phyloP scores from a whole-genome alignment of 2,113 vertebrate species.

The Syngnathoides biaculeatus region DNA sequence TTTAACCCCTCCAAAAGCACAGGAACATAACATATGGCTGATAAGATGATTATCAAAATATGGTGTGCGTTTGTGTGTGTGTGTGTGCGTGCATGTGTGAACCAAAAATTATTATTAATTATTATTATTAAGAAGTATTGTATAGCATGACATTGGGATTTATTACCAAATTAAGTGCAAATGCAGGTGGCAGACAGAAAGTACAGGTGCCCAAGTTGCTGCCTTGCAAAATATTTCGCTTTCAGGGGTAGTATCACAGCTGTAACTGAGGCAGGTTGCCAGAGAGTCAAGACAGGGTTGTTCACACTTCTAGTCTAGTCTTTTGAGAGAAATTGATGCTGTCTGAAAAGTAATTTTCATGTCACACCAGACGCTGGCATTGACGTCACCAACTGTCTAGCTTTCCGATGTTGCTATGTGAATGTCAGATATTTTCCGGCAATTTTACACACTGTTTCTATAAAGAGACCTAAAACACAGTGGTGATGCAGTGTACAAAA shows the following conservation, averaged over 20 bases:
- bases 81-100: too few species aligned
- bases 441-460: too few species aligned
- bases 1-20: not conserved
- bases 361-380: not conserved
- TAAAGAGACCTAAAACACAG: too few species aligned
- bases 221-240: not conserved
- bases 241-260: not conserved
- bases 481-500: too few species aligned
- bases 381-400: not conserved
- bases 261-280: not conserved
- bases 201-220: constrained; percentile 39
- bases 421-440: too few species aligned
- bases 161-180: not conserved
- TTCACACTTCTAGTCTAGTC: not conserved
- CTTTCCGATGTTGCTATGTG: too few species aligned
- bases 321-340: constrained; percentile 4
- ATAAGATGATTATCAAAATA: too few species aligned
- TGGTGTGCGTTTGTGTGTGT: too few species aligned
- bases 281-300: not conserved
- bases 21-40: not conserved
- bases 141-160: not conserved
- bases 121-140: too few species aligned
- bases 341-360: constrained; percentile 3
- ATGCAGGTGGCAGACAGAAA: not conserved
- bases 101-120: too few species aligned